Evolutionary conservation across 2,888 invertebrate species (phyloP).

Genomic region (Apamea crenata): DNA sequence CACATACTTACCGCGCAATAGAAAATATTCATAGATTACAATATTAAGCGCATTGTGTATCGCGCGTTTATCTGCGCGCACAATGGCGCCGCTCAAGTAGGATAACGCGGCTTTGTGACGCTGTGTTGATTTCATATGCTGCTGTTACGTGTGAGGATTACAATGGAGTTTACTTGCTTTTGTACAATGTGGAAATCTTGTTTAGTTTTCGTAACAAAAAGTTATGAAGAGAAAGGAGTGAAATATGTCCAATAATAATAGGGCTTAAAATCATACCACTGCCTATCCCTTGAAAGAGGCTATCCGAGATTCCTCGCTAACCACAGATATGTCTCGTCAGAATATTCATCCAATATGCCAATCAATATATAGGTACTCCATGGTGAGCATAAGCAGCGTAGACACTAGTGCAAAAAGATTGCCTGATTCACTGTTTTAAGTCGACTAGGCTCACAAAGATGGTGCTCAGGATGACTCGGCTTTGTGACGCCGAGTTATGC

Average conservation of each 20-base stretch:
- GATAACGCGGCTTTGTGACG: constrained; percentile 83
- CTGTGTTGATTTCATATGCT: constrained; percentile 64
- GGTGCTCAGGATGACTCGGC: constrained; percentile 82
- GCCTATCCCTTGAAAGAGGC: background rate
- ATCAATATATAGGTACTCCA: too few relatives aligned
- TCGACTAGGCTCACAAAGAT: constrained; percentile 40
- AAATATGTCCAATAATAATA: too few relatives aligned
- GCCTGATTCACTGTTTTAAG: too few relatives aligned
- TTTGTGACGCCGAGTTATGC: constrained; percentile 76
- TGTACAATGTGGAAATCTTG: constrained; percentile 32
- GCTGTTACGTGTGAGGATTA: constrained; percentile 60
- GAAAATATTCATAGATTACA: constrained; percentile 66
- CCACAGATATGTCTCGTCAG: too few relatives aligned
- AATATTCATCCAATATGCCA: too few relatives aligned
- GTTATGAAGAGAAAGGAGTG: background rate
- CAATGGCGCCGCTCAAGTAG: constrained; percentile 83
- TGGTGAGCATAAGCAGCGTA: too few relatives aligned
- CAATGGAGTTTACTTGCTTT: constrained; percentile 53
- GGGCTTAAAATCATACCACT: background rate
- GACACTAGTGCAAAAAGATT: too few relatives aligned
- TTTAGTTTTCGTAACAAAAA: constrained; percentile 25
- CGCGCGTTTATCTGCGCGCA: constrained; percentile 79
- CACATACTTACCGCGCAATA: constrained; percentile 51
- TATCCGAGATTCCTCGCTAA: too few relatives aligned
- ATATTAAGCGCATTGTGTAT: constrained; percentile 67